These are phyloP conservation scores for Adelges cooleyi DNA, from an alignment of 1,140 invertebrate species.

Conservation along the genomic window DNA sequence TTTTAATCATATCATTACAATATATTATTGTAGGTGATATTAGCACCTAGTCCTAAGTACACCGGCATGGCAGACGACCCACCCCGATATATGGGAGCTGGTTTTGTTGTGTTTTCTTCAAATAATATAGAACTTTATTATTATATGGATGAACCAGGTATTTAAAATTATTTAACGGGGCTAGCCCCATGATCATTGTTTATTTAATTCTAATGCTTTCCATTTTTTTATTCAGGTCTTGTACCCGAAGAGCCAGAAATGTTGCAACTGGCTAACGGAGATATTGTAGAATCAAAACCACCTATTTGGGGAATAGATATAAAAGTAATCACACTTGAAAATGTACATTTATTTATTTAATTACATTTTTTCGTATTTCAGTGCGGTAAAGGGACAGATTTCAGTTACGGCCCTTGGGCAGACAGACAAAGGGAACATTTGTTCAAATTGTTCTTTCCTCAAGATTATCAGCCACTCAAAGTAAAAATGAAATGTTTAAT, in stretches of 20 bases:
- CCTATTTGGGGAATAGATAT: conserved; percentile 92
- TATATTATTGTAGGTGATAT: conserved; percentile 56
- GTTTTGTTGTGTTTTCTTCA: conserved; percentile 91
- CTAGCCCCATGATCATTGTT: background rate
- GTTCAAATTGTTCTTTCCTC: conserved; percentile 93
- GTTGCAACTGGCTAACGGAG: conserved; percentile 82
- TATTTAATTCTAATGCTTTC: background rate
- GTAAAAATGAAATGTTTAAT: conserved; percentile 31
- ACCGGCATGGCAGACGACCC: conserved; percentile 88
- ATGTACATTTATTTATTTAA: background rate
- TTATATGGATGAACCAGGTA: conserved; percentile 87
- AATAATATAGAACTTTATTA: conserved; percentile 91
- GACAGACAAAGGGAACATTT: conserved; percentile 90
- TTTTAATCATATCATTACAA: too few species aligned
- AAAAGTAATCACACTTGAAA: conserved; percentile 42
- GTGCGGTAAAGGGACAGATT: conserved; percentile 92
- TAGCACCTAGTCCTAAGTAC: conserved; percentile 88
- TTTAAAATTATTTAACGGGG: conserved; percentile 13
- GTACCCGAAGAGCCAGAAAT: conserved; percentile 82
- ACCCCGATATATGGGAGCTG: conserved; percentile 93
- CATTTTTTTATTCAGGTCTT: conserved; percentile 44
- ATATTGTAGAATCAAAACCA: conserved; percentile 78
- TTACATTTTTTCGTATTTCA: conserved; percentile 31
- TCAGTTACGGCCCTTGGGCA: conserved; percentile 97
- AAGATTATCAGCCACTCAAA: conserved; percentile 45